A percentile compares a stretch with the other conserved stretches of the same genome.
phyloP scores from a whole-genome alignment of 35 echinoderm and acorn worm species.

The Chiridota heheva region DNA sequence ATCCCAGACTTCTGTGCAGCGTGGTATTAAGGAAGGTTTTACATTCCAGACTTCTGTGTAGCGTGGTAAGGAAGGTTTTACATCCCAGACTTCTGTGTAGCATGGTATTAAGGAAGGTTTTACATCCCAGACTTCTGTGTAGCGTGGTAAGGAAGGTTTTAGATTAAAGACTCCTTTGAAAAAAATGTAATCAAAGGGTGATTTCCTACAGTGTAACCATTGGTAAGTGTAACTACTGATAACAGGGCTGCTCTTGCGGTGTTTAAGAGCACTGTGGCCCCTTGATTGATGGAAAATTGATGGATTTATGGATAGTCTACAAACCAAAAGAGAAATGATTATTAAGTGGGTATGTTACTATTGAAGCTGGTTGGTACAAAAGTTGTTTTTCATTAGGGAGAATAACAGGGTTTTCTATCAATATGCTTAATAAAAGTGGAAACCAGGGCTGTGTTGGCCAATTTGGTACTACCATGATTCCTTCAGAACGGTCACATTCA shows the following conservation, averaged over 20 bases:
- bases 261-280: constrained; percentile 27
- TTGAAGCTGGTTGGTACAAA: constrained; percentile 33
- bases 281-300: not conserved
- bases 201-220: constrained; percentile 24
- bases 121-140: no score
- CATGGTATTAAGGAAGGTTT: not conserved
- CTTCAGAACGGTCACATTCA: constrained; percentile 29
- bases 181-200: constrained; percentile 45
- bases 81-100: no score
- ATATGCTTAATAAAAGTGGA: constrained; percentile 32
- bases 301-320: constrained; percentile 45
- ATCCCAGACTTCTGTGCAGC: no score
- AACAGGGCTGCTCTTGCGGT: constrained; percentile 40
- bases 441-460: constrained; percentile 67
- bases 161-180: constrained; percentile 46
- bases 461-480: constrained; percentile 48
- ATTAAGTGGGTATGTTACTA: constrained; percentile 12
- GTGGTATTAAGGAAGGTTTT: no score
- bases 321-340: constrained; percentile 30
- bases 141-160: no score
- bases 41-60: no score
- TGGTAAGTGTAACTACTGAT: constrained; percentile 21
- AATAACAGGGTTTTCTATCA: not conserved
- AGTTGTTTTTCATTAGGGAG: not conserved
- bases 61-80: no score